Evolutionary conservation across 2,113 vertebrate species (phyloP), one percentile per base, ranked within the genome.

Genomic region (Spilogale gracilis): DNA sequence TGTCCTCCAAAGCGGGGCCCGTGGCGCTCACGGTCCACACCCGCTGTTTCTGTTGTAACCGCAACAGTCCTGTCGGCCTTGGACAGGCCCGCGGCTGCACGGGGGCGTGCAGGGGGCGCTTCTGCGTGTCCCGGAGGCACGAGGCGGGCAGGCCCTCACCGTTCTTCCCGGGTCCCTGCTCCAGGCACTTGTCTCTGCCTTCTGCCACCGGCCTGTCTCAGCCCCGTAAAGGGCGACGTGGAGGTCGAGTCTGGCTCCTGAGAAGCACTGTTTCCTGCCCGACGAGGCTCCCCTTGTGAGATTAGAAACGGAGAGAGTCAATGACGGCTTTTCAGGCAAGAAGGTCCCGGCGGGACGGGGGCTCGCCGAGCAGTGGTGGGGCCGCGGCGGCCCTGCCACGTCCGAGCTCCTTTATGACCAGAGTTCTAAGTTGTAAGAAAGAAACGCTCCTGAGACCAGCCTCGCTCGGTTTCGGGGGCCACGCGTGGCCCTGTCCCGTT

Each of bases 361-460:
- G 0, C 14, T 56, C 11, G 0, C 11, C 20, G 1, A 4, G 65
- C 21, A 0, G 17, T 0, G 0, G 69, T 11, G 5, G 56, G 82
- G 50, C n/a, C 5, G 4, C 17, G 18, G n/a, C 11, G 5, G 17
- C 38, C 67, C 48, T 0, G 27, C 18, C 20, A 2, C 0, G 6
- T 14, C 50, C 73, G 6, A 18, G 32, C 45, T 18, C 63, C 74
- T 12, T 58, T 23, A 6, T 8, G n/a, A 61, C 7, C 17, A 2
- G 56, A 52, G 23, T 23, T 84, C 52, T 9, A 2, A 50, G 45
- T 23, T 9, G 9, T 45, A 12, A 9, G 67, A 73, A n/a, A 50
- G 54, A 30, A 23, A 52, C 17, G 18, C 27, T 52, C 45, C 13
- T 1, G 14, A 25, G 43, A 23, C 48, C 32, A 4, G 23, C 5